Evolutionary conservation across 1,140 invertebrate species (phyloP).

Genomic region (Drosophila biarmipes): DNA sequence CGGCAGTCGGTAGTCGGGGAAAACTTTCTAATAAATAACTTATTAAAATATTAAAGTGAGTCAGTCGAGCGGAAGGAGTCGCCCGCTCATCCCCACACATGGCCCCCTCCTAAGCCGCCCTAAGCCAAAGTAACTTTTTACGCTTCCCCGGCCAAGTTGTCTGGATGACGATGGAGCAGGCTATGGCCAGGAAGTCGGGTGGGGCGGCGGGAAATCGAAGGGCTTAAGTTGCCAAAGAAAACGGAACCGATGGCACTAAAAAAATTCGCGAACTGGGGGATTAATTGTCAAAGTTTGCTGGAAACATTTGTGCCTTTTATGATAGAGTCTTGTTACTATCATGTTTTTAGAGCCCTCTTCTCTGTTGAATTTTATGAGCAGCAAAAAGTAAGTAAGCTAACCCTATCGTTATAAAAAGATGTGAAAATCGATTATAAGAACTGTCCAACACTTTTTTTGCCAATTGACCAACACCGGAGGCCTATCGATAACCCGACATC

Average conservation of each 20-base stretch:
- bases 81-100: constrained; percentile 9
- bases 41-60: constrained; percentile 65
- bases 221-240: neutral
- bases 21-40: constrained; percentile 68
- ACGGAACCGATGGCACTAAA: neutral
- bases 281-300: neutral
- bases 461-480: no score
- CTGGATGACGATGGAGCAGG: constrained; percentile 3
- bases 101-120: constrained; percentile 41
- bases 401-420: no score
- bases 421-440: no score
- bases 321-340: no score
- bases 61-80: constrained; percentile 21
- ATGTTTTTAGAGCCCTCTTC: no score
- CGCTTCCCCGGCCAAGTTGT: constrained; percentile 29
- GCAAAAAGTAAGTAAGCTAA: no score
- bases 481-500: no score
- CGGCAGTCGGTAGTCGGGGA: constrained; percentile 13
- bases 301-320: no score
- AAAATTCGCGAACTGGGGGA: neutral
- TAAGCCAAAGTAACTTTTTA: constrained; percentile 67
- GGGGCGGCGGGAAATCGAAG: constrained; percentile 12
- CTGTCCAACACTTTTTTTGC: no score
- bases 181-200: no score
- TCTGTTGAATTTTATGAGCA: no score